Evolutionary conservation across 2,888 invertebrate genomes (phyloP), one percentile per base, ranked within the genome.

Genomic region (Leptogaster cylindrica): DNA sequence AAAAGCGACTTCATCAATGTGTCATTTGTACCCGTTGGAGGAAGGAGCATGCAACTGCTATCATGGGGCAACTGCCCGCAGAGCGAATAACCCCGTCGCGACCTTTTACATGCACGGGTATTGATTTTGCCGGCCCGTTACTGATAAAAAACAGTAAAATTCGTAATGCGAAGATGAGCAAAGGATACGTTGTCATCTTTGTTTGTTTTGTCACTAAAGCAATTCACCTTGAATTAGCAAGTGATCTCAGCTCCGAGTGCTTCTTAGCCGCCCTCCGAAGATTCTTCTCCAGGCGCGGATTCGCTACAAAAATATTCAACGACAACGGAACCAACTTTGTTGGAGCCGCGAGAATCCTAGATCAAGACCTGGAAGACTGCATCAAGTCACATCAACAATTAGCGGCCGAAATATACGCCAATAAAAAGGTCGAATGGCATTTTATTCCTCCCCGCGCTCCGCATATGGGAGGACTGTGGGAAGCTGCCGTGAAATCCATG

Each of bases 201-300:
- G 18, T 52, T 2, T 65, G 65, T 20, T 51, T 65, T 23, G 31
- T 51, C 5, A 52, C 52, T 14, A 66, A 58, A 14, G 64, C 64
- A 8, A n/a, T 20, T 10, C 64, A 68, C 8, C 7, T 68, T 1
- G 58, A 31, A 65, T 1, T 65, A 0, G 68, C 65, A 1, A n/a
- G 18, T 2, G 58, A 65, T 39, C 23, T 65, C 3, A 58, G 55
- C 2, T 48, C 72, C 6, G 44, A 36, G 25, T 20, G 25, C 2
- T 68, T 71, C 6, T 52, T 68, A 14, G 51, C 64, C 1, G 52
- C 63, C 3, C 18, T 71, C n/a, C 67, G 69, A 12, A 58, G 66
- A 2, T 70, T 71, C 7, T 33, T 70, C 12, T 65, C 68, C 0
- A 18, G 70, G 14, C 52, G 71, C 12, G 68, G 68, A 2, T 3